These are phyloP conservation scores for Clanis bilineata DNA, from an alignment of 2,888 invertebrate species.

Conservation along the genomic window DNA sequence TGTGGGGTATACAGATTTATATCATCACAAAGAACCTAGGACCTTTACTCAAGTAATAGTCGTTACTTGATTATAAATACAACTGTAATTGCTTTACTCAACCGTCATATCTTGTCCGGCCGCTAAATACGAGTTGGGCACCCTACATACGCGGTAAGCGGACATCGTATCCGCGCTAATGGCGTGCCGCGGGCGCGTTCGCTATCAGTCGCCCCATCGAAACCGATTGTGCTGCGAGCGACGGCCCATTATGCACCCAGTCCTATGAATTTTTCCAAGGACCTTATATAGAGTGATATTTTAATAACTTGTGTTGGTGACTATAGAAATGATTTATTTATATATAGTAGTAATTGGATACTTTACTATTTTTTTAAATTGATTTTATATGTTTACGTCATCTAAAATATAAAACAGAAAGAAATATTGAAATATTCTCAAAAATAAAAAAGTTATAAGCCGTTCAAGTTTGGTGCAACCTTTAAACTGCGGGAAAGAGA, in stretches of 20 bases:
- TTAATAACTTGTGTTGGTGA: not conserved
- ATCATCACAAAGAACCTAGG: no score
- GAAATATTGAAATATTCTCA: no score
- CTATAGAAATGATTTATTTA: constrained; percentile 1
- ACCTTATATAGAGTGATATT: constrained; percentile 16
- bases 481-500: no score
- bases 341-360: not conserved
- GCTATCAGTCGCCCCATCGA: constrained; percentile 59
- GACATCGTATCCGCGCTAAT: constrained; percentile 63
- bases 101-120: constrained; percentile 12
- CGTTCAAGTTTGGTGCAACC: no score
- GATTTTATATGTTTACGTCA: no score
- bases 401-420: no score
- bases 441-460: no score
- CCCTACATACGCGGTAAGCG: constrained; percentile 58
- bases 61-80: no score
- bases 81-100: no score
- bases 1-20: no score
- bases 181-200: constrained; percentile 61
- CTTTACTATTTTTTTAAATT: not conserved
- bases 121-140: constrained; percentile 38
- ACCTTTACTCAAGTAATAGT: no score
- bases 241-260: constrained; percentile 43
- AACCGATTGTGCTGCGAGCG: constrained; percentile 38
- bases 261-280: constrained; percentile 32